Evolutionary conservation across 1,140 invertebrate genomes (phyloP).

Genomic region (Mycetomoellerius zeteki): DNA sequence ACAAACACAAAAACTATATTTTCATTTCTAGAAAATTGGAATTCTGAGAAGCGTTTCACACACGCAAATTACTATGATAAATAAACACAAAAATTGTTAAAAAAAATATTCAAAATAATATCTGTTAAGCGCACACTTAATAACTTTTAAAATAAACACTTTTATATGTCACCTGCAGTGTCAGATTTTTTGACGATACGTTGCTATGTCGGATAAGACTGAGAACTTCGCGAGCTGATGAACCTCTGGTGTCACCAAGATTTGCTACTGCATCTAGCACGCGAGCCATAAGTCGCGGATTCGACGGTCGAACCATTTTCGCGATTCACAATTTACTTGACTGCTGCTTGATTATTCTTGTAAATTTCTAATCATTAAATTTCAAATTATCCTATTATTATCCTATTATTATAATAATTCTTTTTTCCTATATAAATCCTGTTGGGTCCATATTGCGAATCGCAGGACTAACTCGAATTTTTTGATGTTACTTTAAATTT

Average conservation of each 20-base stretch:
- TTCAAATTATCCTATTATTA: background rate
- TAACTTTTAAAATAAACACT: too few relatives aligned
- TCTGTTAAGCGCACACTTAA: background rate
- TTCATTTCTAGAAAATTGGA: background rate
- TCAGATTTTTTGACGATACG: constrained; percentile 70
- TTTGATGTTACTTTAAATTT: background rate
- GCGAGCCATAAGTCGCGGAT: constrained; percentile 76
- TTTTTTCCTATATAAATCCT: too few relatives aligned
- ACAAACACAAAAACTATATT: background rate
- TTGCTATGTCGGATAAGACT: constrained; percentile 69
- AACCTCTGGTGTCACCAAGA: constrained; percentile 74
- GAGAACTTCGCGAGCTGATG: constrained; percentile 75
- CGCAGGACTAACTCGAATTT: background rate
- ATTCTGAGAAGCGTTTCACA: background rate
- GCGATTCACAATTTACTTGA: background rate
- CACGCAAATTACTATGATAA: background rate
- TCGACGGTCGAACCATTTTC: constrained; percentile 78
- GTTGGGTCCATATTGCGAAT: background rate
- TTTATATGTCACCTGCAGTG: constrained; percentile 74
- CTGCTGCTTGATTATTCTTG: background rate
- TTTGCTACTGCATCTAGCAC: constrained; percentile 77
- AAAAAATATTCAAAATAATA: background rate
- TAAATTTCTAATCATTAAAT: background rate
- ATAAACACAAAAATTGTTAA: background rate
- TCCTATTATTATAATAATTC: too few relatives aligned